Evolutionary conservation across 2,113 vertebrate species (phyloP).

Genomic region (Myrmecophaga tridactyla): DNA sequence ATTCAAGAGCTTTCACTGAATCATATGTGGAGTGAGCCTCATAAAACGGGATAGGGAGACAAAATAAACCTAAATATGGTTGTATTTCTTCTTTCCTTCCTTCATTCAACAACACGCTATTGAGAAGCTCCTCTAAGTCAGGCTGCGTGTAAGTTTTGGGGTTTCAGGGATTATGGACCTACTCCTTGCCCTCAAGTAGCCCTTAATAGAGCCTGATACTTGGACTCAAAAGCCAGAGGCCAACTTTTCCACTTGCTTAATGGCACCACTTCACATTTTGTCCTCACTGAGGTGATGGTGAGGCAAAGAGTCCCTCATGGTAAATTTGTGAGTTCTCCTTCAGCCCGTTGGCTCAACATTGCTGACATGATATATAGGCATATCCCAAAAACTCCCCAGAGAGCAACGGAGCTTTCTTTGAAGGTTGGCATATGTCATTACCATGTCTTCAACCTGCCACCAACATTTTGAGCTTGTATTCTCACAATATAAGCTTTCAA

Average conservation of each 20-base stretch:
- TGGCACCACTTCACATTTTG: slow-evolving; percentile 4
- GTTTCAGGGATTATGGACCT: background rate
- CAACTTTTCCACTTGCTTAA: slow-evolving; percentile 33
- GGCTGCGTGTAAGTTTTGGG: background rate
- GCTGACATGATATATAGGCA: background rate
- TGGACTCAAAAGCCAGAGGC: background rate
- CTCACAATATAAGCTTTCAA: background rate
- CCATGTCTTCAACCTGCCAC: background rate
- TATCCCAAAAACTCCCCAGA: background rate
- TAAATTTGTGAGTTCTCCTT: slow-evolving; percentile 20
- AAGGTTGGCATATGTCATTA: background rate
- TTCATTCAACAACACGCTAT: background rate
- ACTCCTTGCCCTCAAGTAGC: background rate
- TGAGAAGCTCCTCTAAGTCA: slow-evolving; percentile 9
- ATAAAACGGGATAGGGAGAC: background rate
- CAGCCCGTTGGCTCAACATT: background rate
- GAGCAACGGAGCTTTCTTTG: background rate
- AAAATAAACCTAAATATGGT: background rate
- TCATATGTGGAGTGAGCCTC: background rate
- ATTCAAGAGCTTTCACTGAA: background rate
- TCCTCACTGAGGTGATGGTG: background rate
- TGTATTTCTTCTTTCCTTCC: background rate
- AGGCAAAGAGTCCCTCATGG: background rate
- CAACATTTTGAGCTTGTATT: background rate
- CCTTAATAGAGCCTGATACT: slow-evolving; percentile 7